Percentiles rank a stretch among this genome's conserved stretches.
These are phyloP conservation scores for Scaptodrosophila lebanonensis DNA, from an alignment of 1,140 invertebrate genomes.

Conservation along the genomic window DNA sequence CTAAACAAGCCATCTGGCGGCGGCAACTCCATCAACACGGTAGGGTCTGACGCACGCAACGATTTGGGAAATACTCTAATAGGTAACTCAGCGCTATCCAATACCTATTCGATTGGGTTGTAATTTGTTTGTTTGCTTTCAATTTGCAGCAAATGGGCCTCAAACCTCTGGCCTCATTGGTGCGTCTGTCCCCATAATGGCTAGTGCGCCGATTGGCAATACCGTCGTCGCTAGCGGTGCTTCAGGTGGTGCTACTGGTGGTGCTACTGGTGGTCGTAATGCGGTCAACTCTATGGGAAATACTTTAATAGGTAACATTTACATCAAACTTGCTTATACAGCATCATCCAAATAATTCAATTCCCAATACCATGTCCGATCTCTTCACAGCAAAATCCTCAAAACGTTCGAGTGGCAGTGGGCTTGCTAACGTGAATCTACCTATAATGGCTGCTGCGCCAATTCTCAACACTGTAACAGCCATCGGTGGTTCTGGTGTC, in stretches of 20 bases:
- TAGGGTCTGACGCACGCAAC: conserved; percentile 6
- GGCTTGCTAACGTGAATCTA: neutral
- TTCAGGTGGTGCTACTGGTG: neutral
- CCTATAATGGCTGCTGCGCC: neutral
- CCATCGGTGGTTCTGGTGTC: too few relatives aligned
- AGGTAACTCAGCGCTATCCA: too few relatives aligned
- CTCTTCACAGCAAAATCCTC: too few relatives aligned
- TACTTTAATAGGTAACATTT: neutral
- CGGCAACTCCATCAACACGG: conserved; percentile 3
- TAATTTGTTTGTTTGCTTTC: too few relatives aligned
- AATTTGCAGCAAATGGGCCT: too few relatives aligned
- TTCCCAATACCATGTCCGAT: too few relatives aligned
- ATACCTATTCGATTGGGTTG: too few relatives aligned
- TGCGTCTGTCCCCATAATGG: neutral
- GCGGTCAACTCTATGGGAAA: neutral
- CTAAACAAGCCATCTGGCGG: conserved; percentile 36
- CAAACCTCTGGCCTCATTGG: too few relatives aligned
- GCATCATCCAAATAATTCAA: too few relatives aligned
- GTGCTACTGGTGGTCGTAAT: neutral
- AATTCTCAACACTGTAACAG: neutral
- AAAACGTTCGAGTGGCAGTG: neutral
- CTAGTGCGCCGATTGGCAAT: neutral
- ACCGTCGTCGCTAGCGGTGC: neutral
- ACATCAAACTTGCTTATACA: too few relatives aligned
- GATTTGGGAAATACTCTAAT: too few relatives aligned